Evolutionary conservation across 1,140 invertebrate species (phyloP).

Genomic region (Drosophila carrolli): DNA sequence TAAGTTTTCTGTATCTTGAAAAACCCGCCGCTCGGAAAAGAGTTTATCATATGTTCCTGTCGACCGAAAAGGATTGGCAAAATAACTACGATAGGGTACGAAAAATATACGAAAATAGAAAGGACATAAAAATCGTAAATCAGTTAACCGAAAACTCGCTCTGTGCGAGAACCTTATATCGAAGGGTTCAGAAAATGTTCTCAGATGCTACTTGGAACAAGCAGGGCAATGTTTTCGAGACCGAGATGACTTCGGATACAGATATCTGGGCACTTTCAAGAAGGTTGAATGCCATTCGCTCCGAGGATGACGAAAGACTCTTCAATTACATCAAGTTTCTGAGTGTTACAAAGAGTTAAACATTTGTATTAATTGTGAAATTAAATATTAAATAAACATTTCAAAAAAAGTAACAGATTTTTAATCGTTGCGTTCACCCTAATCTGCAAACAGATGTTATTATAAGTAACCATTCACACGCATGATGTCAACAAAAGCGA

Average conservation of each 20-base stretch:
- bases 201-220: constrained; percentile 33
- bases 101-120: constrained; percentile 15
- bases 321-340: constrained; percentile 30
- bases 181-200: constrained; percentile 14
- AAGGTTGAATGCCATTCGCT: not conserved
- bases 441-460: not conserved
- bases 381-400: not conserved
- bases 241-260: not conserved
- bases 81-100: constrained; percentile 6
- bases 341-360: not conserved
- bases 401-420: too few relatives aligned
- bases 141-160: constrained; percentile 17
- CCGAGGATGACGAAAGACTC: not conserved
- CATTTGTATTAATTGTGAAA: not conserved
- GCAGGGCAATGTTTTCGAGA: constrained; percentile 32
- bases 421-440: not conserved
- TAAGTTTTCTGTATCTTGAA: constrained; percentile 24
- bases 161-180: constrained; percentile 10
- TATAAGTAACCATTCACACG: constrained; percentile 9
- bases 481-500: not conserved
- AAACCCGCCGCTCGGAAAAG: constrained; percentile 5
- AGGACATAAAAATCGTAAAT: constrained; percentile 7
- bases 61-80: not conserved
- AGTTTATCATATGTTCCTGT: constrained; percentile 38
- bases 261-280: not conserved